Conservation (phyloP, 2,888 invertebrate genomes). For the Germaria angustata region DNA sequence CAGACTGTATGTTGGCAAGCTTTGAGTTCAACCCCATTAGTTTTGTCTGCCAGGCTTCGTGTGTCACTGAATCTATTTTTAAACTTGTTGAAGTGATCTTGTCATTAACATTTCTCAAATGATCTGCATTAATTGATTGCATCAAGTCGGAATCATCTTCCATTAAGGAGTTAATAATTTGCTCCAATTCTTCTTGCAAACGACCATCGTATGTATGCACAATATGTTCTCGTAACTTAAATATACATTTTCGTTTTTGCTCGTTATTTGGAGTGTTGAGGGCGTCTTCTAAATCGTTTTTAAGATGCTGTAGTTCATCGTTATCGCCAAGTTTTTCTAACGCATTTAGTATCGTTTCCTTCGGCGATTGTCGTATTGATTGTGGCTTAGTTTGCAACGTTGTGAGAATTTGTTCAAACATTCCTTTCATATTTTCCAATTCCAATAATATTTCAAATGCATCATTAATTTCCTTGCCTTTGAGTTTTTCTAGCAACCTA, state of each 20-base stretch:
- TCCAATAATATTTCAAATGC: conserved; percentile 69
- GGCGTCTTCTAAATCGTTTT: conserved; percentile 39
- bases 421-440: conserved; percentile 68
- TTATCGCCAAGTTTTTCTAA: conserved; percentile 20
- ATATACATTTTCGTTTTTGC: conserved; percentile 70
- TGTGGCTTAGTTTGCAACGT: conserved; percentile 37
- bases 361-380: conserved; percentile 8
- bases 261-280: conserved; percentile 66
- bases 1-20: conserved; percentile 35
- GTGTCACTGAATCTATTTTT: conserved; percentile 1
- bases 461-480: conserved; percentile 43
- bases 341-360: conserved; percentile 1
- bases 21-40: conserved; percentile 20
- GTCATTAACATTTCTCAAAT: conserved; percentile 17
- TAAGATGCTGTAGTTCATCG: conserved; percentile 37
- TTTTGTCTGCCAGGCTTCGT: conserved; percentile 24
- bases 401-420: conserved; percentile 40
- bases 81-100: neutral
- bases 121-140: conserved; percentile 42
- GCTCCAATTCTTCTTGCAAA: conserved; percentile 66
- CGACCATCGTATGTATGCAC: conserved; percentile 76
- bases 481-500: conserved; percentile 28
- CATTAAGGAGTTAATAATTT: conserved; percentile 59
- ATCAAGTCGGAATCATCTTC: conserved; percentile 46
- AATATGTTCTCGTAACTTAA: conserved; percentile 74